A percentile compares a stretch with the other conserved stretches of the same genome.
phyloP scores from a whole-genome alignment of 2,888 invertebrate species.

The Uropetala carovei region DNA sequence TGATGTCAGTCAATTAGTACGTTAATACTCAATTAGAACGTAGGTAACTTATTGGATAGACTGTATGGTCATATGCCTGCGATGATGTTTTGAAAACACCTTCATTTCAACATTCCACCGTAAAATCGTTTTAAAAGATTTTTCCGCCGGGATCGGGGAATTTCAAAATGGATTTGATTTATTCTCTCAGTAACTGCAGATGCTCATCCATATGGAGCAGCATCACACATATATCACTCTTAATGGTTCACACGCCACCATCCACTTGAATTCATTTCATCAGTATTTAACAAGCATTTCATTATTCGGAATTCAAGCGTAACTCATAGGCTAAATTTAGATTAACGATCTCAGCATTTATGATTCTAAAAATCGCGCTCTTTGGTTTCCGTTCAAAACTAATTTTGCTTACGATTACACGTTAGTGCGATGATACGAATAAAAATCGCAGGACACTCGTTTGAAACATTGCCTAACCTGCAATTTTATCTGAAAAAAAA shows the following conservation, averaged over 20 bases:
- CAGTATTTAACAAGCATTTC: constrained; percentile 29
- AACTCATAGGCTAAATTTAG: constrained; percentile 17
- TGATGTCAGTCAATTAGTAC: too few relatives aligned
- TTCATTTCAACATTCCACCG: not conserved
- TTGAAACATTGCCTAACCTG: too few relatives aligned
- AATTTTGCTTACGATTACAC: too few relatives aligned
- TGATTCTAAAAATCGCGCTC: not conserved
- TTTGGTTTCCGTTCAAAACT: too few relatives aligned
- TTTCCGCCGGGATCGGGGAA: not conserved
- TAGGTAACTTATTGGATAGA: too few relatives aligned
- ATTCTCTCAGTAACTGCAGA: not conserved
- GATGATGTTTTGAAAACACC: not conserved
- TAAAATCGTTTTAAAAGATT: not conserved
- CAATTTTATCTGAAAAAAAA: too few relatives aligned
- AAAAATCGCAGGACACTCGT: too few relatives aligned
- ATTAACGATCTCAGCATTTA: constrained; percentile 4
- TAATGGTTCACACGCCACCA: constrained; percentile 28
- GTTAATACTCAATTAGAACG: too few relatives aligned
- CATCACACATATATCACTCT: constrained; percentile 13
- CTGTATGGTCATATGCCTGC: too few relatives aligned
- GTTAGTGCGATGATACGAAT: too few relatives aligned
- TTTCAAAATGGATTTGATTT: constrained; percentile 19
- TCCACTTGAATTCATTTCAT: constrained; percentile 35
- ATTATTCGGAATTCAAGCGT: not conserved
- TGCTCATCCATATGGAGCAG: constrained; percentile 13